phyloP scores from a whole-genome alignment of 2,797 vertebrate genomes.

The Anas georgica region DNA sequence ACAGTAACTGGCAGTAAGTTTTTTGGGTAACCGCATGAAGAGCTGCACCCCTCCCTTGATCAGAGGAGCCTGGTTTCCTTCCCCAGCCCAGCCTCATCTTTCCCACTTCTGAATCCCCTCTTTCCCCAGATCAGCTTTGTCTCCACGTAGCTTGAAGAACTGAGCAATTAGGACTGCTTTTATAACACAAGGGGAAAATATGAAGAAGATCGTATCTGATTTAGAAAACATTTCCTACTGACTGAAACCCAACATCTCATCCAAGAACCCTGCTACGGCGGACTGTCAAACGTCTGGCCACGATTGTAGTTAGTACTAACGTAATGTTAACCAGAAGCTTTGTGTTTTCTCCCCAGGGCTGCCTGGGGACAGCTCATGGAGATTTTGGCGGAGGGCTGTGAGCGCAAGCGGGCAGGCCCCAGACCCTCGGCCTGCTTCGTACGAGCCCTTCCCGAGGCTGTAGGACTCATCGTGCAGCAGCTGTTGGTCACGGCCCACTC shows the following conservation, averaged over 20 bases:
- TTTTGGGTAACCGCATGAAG: background rate
- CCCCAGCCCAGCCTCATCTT: background rate
- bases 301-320: background rate
- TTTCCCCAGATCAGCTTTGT: background rate
- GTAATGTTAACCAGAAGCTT: background rate
- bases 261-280: background rate
- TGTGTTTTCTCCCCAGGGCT: background rate
- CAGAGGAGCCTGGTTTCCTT: background rate
- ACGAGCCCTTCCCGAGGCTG: background rate
- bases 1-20: background rate
- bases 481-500: slow-evolving; percentile 20
- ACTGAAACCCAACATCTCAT: background rate
- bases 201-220: background rate
- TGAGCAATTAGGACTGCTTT: background rate
- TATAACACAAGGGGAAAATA: background rate
- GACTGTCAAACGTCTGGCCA: background rate
- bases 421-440: background rate
- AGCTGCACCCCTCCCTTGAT: background rate
- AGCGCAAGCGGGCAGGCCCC: fast-evolving
- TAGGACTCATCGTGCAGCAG: background rate
- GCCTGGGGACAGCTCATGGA: background rate
- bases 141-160: background rate
- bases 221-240: background rate
- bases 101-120: background rate
- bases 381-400: background rate